A percentile compares a stretch with the other conserved stretches of the same genome.
Conservation (phyloP, 1,140 invertebrate species). For the Sinonovacula constricta region DNA sequence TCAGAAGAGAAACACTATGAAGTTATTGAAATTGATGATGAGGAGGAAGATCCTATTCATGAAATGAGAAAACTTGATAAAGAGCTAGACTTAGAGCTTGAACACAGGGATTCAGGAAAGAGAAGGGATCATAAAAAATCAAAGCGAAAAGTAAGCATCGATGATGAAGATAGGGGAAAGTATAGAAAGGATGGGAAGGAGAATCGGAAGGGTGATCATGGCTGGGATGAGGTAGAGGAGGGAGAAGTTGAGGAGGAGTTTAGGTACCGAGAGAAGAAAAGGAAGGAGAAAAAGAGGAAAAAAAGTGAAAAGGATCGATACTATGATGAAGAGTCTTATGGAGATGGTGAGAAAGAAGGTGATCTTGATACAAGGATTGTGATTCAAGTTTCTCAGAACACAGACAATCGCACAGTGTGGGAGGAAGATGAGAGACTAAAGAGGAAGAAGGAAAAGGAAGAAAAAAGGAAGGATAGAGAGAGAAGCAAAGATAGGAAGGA, state of each 20-base stretch:
- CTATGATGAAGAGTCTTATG: neutral
- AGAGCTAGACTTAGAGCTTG: conserved; percentile 41
- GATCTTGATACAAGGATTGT: conserved; percentile 43
- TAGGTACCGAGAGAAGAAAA: conserved; percentile 27
- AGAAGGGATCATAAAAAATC: conserved; percentile 35
- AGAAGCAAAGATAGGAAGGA: conserved; percentile 39
- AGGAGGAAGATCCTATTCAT: conserved; percentile 45
- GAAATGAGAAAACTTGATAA: conserved; percentile 51
- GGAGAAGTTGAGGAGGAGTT: conserved; percentile 40
- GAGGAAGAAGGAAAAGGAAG: conserved; percentile 48
- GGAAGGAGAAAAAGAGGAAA: conserved; percentile 34
- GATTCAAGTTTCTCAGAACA: conserved; percentile 47
- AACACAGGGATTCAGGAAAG: conserved; percentile 29
- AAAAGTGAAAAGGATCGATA: conserved; percentile 16
- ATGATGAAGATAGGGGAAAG: conserved; percentile 11
- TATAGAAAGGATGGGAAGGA: conserved; percentile 58
- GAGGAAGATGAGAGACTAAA: conserved; percentile 30
- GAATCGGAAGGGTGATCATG: conserved; percentile 7
- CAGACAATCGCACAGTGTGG: conserved; percentile 42
- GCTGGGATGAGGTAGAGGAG: conserved; percentile 19
- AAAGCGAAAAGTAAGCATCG: conserved; percentile 38
- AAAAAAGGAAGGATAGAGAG: conserved; percentile 38
- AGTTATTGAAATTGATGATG: neutral
- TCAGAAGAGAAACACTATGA: neutral
- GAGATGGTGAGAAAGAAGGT: conserved; percentile 6